Conservation (phyloP, 2,797 vertebrate genomes). For the Erpetoichthys calabaricus region DNA sequence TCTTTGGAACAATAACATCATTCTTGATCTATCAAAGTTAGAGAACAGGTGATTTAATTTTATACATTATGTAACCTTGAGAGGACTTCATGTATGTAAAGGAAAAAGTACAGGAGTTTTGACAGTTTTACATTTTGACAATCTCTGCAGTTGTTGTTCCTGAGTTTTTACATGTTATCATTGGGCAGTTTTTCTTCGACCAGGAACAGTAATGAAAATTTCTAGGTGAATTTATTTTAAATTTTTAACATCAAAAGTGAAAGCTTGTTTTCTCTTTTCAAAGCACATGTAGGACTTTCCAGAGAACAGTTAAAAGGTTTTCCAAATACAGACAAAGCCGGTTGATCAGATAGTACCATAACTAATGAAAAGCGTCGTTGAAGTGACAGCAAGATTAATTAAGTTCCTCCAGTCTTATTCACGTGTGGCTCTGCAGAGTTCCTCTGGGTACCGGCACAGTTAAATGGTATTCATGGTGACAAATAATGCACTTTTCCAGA, state of each 20-base stretch:
- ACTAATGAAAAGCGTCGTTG: constrained; percentile 85
- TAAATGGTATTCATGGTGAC: constrained; percentile 81
- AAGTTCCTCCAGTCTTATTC: constrained; percentile 63
- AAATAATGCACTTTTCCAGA: constrained; percentile 70
- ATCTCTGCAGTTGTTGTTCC: neutral
- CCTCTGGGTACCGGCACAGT: constrained; percentile 58
- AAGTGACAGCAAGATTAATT: constrained; percentile 97
- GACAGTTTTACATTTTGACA: neutral
- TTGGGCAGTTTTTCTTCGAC: neutral
- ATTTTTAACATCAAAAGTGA: neutral
- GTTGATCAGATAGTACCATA: constrained; percentile 79
- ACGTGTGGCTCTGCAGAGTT: constrained; percentile 41
- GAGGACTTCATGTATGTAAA: neutral
- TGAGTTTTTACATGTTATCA: neutral
- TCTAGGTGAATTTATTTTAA: constrained; percentile 5
- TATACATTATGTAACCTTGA: constrained; percentile 5
- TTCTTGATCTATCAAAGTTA: no score
- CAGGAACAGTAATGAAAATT: constrained; percentile 1
- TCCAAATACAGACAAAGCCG: constrained; percentile 44
- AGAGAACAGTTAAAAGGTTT: constrained; percentile 29
- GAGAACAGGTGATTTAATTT: neutral
- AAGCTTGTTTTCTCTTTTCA: constrained; percentile 4
- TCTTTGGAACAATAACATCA: no score
- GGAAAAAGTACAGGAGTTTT: neutral
- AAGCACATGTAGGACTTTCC: constrained; percentile 23